Conservation (phyloP, 2,797 vertebrate species). For the Phataginus tetradactyla region DNA sequence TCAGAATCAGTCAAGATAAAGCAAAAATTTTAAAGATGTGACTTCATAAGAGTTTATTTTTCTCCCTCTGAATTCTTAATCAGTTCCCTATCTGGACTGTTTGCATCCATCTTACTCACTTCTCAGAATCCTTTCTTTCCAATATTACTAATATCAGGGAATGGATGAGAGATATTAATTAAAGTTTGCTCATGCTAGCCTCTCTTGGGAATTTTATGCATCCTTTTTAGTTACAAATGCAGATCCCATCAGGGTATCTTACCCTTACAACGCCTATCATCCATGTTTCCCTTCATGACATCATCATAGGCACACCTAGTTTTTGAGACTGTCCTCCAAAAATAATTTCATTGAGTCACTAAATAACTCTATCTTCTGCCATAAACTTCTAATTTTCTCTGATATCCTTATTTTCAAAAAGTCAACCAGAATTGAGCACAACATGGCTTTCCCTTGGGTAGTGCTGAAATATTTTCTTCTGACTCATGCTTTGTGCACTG, state of each 20-base stretch:
- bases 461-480: constrained; percentile 29
- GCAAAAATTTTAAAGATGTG: not conserved
- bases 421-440: constrained; percentile 53
- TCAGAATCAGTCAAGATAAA: not conserved
- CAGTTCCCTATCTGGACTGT: not conserved
- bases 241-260: not conserved
- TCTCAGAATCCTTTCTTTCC: not conserved
- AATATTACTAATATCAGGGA: not conserved
- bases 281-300: not conserved
- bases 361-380: constrained; percentile 48
- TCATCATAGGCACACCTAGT: not conserved
- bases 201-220: not conserved
- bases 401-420: constrained; percentile 53
- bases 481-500: not conserved
- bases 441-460: not conserved
- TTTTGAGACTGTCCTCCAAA: constrained; percentile 29
- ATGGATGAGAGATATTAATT: not conserved
- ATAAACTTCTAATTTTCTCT: constrained; percentile 56
- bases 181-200: not conserved
- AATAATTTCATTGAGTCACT: constrained; percentile 59
- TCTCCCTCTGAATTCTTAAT: not conserved
- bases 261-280: not conserved
- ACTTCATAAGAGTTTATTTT: not conserved
- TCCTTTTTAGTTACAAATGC: not conserved
- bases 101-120: constrained; percentile 10